A percentile compares a stretch with the other conserved stretches of the same genome.
Conservation (phyloP, 2,113 vertebrate genomes). For the Hyaena hyaena region DNA sequence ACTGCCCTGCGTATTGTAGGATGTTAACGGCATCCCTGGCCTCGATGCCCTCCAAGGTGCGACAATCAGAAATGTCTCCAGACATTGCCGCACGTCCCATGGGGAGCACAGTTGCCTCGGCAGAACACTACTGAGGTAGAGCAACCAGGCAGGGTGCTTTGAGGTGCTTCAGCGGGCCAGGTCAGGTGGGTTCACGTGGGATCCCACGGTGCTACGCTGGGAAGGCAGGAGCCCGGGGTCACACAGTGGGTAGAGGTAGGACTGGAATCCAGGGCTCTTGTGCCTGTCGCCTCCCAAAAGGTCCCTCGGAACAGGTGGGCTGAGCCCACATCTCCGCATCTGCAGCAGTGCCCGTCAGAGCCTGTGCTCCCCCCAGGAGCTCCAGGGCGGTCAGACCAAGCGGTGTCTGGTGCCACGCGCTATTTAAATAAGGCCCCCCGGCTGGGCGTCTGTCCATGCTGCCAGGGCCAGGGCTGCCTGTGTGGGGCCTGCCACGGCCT, state of each 20-base stretch:
- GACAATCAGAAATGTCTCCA: background rate
- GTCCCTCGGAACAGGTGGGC: background rate
- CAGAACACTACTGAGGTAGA: background rate
- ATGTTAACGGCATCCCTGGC: background rate
- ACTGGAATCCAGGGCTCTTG: background rate
- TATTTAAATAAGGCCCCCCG: background rate
- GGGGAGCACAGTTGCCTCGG: background rate
- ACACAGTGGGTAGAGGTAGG: background rate
- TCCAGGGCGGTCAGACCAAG: background rate
- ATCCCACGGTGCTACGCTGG: background rate
- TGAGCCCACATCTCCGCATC: background rate
- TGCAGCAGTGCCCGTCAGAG: background rate
- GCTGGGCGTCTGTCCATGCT: background rate
- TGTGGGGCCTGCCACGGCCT: background rate
- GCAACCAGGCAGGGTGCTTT: background rate
- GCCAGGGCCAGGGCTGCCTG: background rate
- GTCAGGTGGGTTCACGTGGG: background rate
- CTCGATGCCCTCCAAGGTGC: background rate
- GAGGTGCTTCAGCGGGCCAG: background rate
- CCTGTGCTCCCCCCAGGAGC: background rate
- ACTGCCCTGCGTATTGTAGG: background rate
- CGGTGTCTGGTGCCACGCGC: background rate
- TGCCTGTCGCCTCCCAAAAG: background rate
- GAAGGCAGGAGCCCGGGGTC: background rate
- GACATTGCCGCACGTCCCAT: background rate